A percentile compares a stretch with the other conserved stretches of the same genome.
These are phyloP conservation scores for Halictus rubicundus DNA, from an alignment of 1,140 invertebrate species.

Conservation along the genomic window DNA sequence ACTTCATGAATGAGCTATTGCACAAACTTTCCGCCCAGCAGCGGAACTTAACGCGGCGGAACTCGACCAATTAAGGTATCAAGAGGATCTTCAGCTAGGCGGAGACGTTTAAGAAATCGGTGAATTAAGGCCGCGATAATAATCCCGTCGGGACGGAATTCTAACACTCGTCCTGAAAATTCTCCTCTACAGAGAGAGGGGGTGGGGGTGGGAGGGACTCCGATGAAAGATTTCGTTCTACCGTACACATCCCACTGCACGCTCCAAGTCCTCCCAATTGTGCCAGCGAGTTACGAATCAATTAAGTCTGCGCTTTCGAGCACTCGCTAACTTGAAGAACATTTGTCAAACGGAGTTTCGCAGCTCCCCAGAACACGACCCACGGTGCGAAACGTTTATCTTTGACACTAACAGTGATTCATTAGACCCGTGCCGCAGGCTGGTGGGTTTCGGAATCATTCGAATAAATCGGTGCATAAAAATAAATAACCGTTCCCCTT, in stretches of 20 bases:
- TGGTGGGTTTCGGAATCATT: not conserved
- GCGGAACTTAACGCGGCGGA: not conserved
- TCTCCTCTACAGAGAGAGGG: no score
- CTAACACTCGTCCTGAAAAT: not conserved
- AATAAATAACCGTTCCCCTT: no score
- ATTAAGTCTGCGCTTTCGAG: slow-evolving; percentile 10
- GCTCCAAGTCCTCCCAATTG: slow-evolving; percentile 17
- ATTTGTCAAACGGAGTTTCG: slow-evolving; percentile 7
- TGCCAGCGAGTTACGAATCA: slow-evolving; percentile 17
- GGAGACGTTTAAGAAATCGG: not conserved
- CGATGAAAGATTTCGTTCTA: not conserved
- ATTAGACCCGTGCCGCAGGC: not conserved
- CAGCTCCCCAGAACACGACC: not conserved
- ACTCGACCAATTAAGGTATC: not conserved
- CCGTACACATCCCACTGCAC: no score
- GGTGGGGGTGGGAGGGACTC: no score
- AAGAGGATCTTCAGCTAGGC: not conserved
- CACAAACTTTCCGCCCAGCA: no score
- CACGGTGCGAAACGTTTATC: not conserved
- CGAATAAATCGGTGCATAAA: no score
- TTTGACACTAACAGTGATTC: not conserved
- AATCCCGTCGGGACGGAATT: not conserved
- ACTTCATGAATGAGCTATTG: no score
- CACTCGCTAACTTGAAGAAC: not conserved
- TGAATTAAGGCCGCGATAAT: not conserved